Evolutionary conservation across 2,797 vertebrate genomes (phyloP), one percentile per base, ranked within the genome.

Genomic region (Erpetoichthys calabaricus): DNA sequence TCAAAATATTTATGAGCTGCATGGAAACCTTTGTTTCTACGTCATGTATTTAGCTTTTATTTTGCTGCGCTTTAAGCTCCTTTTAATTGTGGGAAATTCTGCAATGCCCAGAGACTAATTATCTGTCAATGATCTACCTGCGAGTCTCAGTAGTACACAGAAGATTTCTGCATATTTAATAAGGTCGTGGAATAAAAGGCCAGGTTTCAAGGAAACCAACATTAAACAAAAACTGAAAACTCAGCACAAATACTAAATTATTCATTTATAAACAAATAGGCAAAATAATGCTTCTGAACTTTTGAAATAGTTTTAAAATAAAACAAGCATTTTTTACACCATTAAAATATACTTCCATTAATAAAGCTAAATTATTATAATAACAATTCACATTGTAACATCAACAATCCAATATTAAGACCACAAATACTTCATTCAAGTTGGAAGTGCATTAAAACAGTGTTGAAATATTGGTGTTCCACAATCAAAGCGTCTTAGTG

Each of bases 1-100:
- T 59, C 63, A 59, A 63, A 62, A 56, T 3, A 44, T 56, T 67
- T 42, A 43, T 47, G 52, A 46, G 45, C 55, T 47, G 47, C 10
- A 46, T 45, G 42, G 5, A 5, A 59, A 5, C 44, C 51, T 4
- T 4, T 10, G 6, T 42, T 7, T 59, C n/a, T n/a, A 25, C n/a
- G 47, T 58, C 7, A 53, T 55, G 56, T 62, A 55, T 45, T 10
- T 45, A 46, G 51, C 25, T 25, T 25, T 25, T 25, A 25, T 25
- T 25, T 45, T 41, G 45, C 47, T 60, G 46, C 41, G 45, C 4
- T 63, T 70, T 74, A 62, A 56, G 65, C 70, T 60, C 51, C 62
- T 67, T 74, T 78, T 74, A 70, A 69, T 76, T 73, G 67, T 72
- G 65, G 65, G 65, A 76, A 68, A 71, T 65, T 55, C 59, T 65